A percentile compares a stretch with the other conserved stretches of the same genome.
Evolutionary conservation across 2,888 invertebrate genomes (phyloP).

Genomic region (Coleophora flavipennella): DNA sequence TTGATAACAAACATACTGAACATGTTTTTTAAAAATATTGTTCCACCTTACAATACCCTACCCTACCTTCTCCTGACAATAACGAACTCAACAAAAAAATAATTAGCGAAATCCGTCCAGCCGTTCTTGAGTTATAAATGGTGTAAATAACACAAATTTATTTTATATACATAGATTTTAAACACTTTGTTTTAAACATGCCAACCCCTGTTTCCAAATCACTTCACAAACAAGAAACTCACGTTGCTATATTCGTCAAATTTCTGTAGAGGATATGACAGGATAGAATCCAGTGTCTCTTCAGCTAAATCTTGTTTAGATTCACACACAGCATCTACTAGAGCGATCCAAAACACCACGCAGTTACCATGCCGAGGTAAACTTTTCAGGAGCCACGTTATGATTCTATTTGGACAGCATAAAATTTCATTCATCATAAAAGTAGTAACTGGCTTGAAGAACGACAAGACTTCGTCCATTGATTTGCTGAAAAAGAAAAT

Average conservation of each 20-base stretch:
- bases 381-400: conserved; percentile 22
- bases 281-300: conserved; percentile 11
- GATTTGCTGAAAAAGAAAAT: conserved; percentile 22
- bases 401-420: conserved; percentile 10
- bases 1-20: too few species aligned
- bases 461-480: conserved; percentile 19
- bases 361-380: conserved; percentile 23
- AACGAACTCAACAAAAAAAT: too few species aligned
- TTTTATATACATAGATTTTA: too few species aligned
- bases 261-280: too few species aligned
- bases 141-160: too few species aligned
- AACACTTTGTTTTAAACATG: too few species aligned
- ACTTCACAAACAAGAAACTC: background rate
- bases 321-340: conserved; percentile 29
- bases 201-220: too few species aligned
- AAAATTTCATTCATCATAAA: conserved; percentile 21
- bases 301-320: conserved; percentile 13
- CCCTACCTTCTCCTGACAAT: too few species aligned
- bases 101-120: too few species aligned
- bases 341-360: conserved; percentile 38
- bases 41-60: too few species aligned
- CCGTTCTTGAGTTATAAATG: too few species aligned
- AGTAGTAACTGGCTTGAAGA: conserved; percentile 26
- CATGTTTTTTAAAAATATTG: too few species aligned
- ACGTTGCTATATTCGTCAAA: conserved; percentile 26